A percentile compares a stretch with the other conserved stretches of the same genome.
phyloP scores from a whole-genome alignment of 2,888 invertebrate species.

The Drosophila setosimentum region DNA sequence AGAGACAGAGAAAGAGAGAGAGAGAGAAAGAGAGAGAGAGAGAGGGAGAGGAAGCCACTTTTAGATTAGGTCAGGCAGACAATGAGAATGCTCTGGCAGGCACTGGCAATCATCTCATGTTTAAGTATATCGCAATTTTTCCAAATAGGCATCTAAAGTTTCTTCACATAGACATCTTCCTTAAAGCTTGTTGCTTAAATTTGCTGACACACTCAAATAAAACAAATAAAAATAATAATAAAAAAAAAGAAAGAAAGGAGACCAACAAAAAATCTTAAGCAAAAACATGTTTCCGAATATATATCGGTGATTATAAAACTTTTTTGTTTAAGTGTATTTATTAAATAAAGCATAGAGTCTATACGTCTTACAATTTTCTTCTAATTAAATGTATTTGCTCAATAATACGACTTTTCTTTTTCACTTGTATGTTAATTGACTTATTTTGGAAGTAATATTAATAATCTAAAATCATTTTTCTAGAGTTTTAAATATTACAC shows the following conservation, averaged over 20 bases:
- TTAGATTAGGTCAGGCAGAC: conserved; percentile 10
- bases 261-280: neutral
- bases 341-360: too few species aligned
- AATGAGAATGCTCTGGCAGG: conserved; percentile 13
- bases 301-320: neutral
- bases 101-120: neutral
- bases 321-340: neutral
- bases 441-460: neutral
- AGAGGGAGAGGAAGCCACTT: neutral
- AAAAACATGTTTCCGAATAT: neutral
- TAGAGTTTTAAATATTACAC: neutral
- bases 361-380: neutral
- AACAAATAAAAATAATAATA: neutral
- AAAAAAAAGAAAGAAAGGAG: neutral
- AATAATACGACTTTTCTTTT: neutral
- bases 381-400: neutral
- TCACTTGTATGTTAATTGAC: neutral
- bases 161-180: too few species aligned
- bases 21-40: neutral
- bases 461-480: neutral
- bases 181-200: neutral
- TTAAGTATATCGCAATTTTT: neutral
- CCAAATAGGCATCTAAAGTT: neutral
- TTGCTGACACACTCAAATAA: neutral
- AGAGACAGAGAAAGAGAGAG: too few species aligned